phyloP scores from a whole-genome alignment of 2,888 invertebrate genomes.

The Orthosia gracilis region DNA sequence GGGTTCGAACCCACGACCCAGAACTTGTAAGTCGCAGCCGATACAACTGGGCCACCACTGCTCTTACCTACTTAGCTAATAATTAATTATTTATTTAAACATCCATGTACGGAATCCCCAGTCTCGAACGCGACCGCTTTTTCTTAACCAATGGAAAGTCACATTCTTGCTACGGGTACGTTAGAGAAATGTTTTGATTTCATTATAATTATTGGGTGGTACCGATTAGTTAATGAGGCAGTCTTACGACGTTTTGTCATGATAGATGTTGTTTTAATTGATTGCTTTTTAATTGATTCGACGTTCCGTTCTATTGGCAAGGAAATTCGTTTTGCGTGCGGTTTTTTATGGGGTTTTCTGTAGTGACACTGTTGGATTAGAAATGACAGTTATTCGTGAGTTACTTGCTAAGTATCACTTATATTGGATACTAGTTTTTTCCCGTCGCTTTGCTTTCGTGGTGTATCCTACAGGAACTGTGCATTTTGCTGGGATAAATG shows the following conservation, averaged over 20 bases:
- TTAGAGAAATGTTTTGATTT: conserved; percentile 66
- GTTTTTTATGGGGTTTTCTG: conserved; percentile 47
- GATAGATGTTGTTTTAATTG: conserved; percentile 68
- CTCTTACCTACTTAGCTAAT: neutral
- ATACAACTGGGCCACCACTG: too few relatives aligned
- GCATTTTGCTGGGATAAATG: too few relatives aligned
- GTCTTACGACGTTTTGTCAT: conserved; percentile 73
- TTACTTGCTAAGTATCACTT: neutral
- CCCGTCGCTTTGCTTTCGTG: too few relatives aligned
- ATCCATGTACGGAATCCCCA: conserved; percentile 60
- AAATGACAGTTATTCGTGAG: neutral
- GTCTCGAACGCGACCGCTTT: conserved; percentile 33
- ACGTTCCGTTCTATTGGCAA: conserved; percentile 66
- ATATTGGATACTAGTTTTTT: too few relatives aligned
- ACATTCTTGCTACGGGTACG: conserved; percentile 64
- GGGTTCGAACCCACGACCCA: too few relatives aligned
- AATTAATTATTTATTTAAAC: conserved; percentile 29
- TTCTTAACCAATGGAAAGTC: conserved; percentile 74
- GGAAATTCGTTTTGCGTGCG: conserved; percentile 61
- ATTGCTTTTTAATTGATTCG: conserved; percentile 70
- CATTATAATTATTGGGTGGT: conserved; percentile 75
- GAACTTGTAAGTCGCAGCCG: too few relatives aligned
- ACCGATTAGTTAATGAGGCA: conserved; percentile 72
- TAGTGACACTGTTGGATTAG: conserved; percentile 1
- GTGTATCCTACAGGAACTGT: too few relatives aligned